Conservation (phyloP, 2,888 invertebrate genomes). For the Machimus atricapillus region DNA sequence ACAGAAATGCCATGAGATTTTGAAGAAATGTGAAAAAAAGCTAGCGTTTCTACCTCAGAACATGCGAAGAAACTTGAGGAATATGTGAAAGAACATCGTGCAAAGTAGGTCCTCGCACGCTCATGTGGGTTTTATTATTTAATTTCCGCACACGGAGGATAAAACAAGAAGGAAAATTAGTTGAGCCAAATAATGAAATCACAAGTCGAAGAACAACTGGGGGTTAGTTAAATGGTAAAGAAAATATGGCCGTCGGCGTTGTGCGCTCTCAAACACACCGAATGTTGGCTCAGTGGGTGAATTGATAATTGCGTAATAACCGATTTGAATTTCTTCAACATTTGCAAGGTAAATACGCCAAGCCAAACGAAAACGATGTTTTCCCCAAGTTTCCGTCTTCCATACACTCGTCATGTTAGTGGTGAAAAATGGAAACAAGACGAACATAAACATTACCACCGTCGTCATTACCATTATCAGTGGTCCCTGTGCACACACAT, state of each 20-base stretch:
- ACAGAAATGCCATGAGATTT: neutral
- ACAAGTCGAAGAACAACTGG: neutral
- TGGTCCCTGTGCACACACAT: neutral
- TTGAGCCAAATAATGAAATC: constrained; percentile 5
- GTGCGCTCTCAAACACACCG: neutral
- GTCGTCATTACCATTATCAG: constrained; percentile 29
- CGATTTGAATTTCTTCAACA: constrained; percentile 27
- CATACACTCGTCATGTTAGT: neutral
- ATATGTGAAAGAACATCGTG: neutral
- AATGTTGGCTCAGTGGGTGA: neutral
- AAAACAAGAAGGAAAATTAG: neutral
- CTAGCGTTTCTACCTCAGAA: neutral
- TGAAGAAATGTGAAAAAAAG: neutral
- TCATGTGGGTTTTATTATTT: neutral
- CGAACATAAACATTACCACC: constrained; percentile 34
- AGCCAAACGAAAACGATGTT: constrained; percentile 5
- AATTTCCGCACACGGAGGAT: neutral
- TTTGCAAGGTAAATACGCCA: constrained; percentile 19
- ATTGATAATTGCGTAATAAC: constrained; percentile 27
- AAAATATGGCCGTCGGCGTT: neutral
- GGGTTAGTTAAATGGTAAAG: neutral
- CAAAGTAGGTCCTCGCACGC: neutral
- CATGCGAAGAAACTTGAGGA: neutral
- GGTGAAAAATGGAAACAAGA: constrained; percentile 36
- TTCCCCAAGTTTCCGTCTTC: neutral